Conservation (phyloP, 2,888 invertebrate genomes). For the Ormyrus labotus region DNA sequence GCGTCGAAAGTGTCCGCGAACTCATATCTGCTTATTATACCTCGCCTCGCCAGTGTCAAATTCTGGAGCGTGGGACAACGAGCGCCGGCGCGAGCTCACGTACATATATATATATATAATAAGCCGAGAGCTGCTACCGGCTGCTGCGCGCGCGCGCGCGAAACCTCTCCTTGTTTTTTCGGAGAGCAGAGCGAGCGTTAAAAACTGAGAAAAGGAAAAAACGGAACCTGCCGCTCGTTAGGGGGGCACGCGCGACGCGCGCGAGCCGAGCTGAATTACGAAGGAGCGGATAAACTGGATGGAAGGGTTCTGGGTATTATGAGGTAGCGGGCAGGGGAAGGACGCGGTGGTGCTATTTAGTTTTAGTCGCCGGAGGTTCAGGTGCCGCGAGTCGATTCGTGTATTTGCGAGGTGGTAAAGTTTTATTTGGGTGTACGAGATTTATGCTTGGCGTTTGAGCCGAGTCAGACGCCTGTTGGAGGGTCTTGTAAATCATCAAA, state of each 20-base stretch:
- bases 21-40: constrained; percentile 55
- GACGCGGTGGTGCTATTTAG: not conserved
- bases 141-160: not conserved
- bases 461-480: not conserved
- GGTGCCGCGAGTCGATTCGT: no score
- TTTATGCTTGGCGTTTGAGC: no score
- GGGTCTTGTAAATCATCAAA: not conserved
- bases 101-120: not conserved
- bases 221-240: no score
- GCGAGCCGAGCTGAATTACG: no score
- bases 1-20: no score
- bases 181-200: no score
- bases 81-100: constrained; percentile 30
- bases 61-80: constrained; percentile 72
- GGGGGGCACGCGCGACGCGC: no score
- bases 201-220: no score
- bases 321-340: not conserved
- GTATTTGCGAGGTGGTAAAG: no score
- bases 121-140: not conserved
- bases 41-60: constrained; percentile 70
- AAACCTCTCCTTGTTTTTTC: constrained; percentile 1
- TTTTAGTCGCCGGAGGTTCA: no score
- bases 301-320: constrained; percentile 12
- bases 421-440: no score
- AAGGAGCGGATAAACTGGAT: no score